These are phyloP conservation scores for Microplitis mediator DNA, from an alignment of 1,140 invertebrate genomes.

Conservation along the genomic window DNA sequence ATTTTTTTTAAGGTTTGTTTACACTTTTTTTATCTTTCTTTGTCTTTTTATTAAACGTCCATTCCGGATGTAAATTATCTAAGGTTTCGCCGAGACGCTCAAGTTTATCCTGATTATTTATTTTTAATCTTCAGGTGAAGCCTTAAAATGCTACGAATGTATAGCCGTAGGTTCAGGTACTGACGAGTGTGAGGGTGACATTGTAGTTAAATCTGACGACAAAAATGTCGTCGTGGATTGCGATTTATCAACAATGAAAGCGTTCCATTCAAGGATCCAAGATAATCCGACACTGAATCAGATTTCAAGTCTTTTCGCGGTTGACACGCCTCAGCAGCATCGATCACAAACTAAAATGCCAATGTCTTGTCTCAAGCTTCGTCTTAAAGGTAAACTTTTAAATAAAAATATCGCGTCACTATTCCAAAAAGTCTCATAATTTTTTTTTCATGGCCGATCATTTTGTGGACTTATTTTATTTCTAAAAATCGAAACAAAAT, in stretches of 20 bases:
- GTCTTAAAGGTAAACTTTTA: conserved; percentile 35
- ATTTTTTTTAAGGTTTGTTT: too few relatives aligned
- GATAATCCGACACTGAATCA: conserved; percentile 22
- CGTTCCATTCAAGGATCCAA: conserved; percentile 31
- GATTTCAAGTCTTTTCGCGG: conserved; percentile 36
- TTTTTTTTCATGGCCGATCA: too few relatives aligned
- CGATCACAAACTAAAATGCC: conserved; percentile 19
- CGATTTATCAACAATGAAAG: conserved; percentile 28
- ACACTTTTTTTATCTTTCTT: background rate
- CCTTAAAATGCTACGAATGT: conserved; percentile 50
- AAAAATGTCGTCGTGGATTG: conserved; percentile 40
- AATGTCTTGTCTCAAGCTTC: conserved; percentile 47
- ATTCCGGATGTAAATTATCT: conserved; percentile 8
- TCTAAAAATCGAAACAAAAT: too few relatives aligned
- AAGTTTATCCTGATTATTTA: background rate
- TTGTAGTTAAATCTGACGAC: conserved; percentile 18
- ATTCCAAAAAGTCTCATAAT: too few relatives aligned
- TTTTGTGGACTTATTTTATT: too few relatives aligned
- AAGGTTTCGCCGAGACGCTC: background rate
- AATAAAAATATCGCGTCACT: background rate
- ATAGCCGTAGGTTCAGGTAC: conserved; percentile 32
- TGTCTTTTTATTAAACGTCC: conserved; percentile 19
- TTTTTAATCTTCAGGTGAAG: conserved; percentile 36
- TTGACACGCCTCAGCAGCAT: conserved; percentile 33
- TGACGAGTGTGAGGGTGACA: conserved; percentile 32